Conservation (phyloP, 92 coral and sea anemone species). For the Bergia puertoricense region DNA sequence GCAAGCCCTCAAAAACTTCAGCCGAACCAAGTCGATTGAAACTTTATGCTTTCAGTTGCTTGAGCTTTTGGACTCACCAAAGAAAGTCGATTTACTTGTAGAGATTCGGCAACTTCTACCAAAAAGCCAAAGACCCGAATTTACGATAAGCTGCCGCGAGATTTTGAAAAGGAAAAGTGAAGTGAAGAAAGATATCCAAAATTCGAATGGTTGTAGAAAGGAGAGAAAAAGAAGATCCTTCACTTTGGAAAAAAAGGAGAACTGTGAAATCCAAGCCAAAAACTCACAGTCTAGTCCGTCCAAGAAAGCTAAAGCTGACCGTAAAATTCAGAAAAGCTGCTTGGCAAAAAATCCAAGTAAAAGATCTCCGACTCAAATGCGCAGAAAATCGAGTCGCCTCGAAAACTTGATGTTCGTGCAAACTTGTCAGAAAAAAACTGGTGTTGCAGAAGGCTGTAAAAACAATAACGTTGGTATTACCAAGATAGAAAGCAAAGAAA, state of each 20-base stretch:
- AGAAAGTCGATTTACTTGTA: slow-evolving; percentile 53
- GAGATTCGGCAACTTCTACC: slow-evolving; percentile 63
- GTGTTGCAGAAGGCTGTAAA: not conserved
- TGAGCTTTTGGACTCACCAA: slow-evolving; percentile 46
- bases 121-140: slow-evolving; percentile 46
- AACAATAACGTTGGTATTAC: not conserved
- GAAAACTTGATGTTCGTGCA: not conserved
- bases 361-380: not conserved
- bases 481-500: not conserved
- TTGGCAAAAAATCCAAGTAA: not conserved
- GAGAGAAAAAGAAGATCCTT: slow-evolving; percentile 13
- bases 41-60: slow-evolving; percentile 54
- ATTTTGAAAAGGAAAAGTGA: slow-evolving; percentile 11
- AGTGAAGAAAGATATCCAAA: not conserved
- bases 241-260: slow-evolving; percentile 4
- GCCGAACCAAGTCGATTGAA: slow-evolving; percentile 49
- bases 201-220: not conserved
- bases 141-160: slow-evolving; percentile 49
- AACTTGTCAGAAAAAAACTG: not conserved
- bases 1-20: slow-evolving; percentile 54
- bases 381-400: slow-evolving; percentile 8
- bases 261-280: slow-evolving; percentile 23
- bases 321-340: not conserved
- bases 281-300: slow-evolving; percentile 56
- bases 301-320: slow-evolving; percentile 48